Base-by-base conservation (phyloP, 1,140 invertebrate genomes). In the Pseudomyrmex sp. region DNA sequence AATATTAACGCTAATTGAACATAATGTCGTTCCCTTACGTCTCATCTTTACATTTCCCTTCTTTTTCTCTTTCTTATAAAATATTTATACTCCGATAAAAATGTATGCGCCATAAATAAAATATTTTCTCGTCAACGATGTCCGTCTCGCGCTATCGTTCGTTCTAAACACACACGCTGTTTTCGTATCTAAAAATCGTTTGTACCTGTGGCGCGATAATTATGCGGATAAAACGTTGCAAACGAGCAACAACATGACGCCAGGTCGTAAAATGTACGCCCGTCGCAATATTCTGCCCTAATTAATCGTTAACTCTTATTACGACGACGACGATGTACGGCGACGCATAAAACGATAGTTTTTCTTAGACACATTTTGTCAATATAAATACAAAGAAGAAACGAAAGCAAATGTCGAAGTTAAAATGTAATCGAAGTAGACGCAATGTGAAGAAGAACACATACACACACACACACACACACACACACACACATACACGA, bases 1-100 rank as follows among this genome's bases (percentile, higher is more conserved):
- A 62, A 44, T 46, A 52, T 35, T 69, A 66, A 1, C 5, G 35
- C 52, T 72, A 72, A 83, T 85, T 84, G 77, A 46, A 9, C 20
- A n/a, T 26, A 46, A 82, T 73, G 44, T 4, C n/a, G 12, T 54
- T 50, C 54, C n/a, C 12, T 44, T 15, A 26, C 10, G 15, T 9
- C 13, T 13, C 52, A 35, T 7, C 35, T 35, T 35, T 35, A 35
- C 5, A 35, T 35, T 63, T 15, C 46, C 9, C 13, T 46, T 12
- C n/a, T 9, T 35, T 1, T 13, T 8, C 2, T n/a, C 0, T 23
- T 44, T 18, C 70, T 79, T 66, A 61, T 79, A 48, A 84, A 61
- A 56, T 84, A 84, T 63, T 83, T 52, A 35, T 46, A 18, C n/a
- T 46, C 15, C 35, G 35, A 8, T n/a, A 44, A 8, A 83, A 52